Conservation (phyloP, 1,140 invertebrate genomes). For the Venustaconcha ellipsiformis region DNA sequence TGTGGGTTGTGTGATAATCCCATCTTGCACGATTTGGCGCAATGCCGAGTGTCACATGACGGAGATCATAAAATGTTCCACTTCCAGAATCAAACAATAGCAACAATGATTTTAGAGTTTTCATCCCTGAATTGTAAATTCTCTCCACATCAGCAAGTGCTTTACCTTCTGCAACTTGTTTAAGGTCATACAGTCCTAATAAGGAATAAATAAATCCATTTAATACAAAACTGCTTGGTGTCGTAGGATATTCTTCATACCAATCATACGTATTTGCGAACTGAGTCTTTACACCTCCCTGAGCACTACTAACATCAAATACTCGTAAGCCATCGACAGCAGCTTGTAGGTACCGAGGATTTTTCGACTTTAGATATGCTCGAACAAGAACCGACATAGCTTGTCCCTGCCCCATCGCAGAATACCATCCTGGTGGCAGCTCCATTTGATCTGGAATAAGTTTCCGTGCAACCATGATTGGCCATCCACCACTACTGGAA, state of each 20-base stretch:
- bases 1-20: constrained; percentile 99
- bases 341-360: constrained; percentile 82
- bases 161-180: constrained; percentile 69
- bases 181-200: constrained; percentile 94
- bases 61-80: constrained; percentile 95
- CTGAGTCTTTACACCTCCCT: constrained; percentile 85
- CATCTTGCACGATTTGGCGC: constrained; percentile 90
- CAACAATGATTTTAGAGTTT: constrained; percentile 89
- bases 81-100: constrained; percentile 95
- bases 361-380: constrained; percentile 86
- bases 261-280: constrained; percentile 85
- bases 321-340: constrained; percentile 84
- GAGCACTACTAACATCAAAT: constrained; percentile 78
- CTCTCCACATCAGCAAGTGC: constrained; percentile 56
- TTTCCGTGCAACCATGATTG: constrained; percentile 92
- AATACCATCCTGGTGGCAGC: constrained; percentile 91
- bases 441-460: constrained; percentile 79
- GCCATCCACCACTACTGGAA: constrained; percentile 86
- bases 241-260: constrained; percentile 99
- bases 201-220: constrained; percentile 99
- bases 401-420: constrained; percentile 98
- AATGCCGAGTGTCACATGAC: constrained; percentile 87
- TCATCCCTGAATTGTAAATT: constrained; percentile 88
- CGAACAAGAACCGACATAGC: constrained; percentile 92
- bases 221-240: constrained; percentile 93